Evolutionary conservation across 2,888 invertebrate species (phyloP), one percentile per base, ranked within the genome.

Genomic region (Stenolophus ochropezus): DNA sequence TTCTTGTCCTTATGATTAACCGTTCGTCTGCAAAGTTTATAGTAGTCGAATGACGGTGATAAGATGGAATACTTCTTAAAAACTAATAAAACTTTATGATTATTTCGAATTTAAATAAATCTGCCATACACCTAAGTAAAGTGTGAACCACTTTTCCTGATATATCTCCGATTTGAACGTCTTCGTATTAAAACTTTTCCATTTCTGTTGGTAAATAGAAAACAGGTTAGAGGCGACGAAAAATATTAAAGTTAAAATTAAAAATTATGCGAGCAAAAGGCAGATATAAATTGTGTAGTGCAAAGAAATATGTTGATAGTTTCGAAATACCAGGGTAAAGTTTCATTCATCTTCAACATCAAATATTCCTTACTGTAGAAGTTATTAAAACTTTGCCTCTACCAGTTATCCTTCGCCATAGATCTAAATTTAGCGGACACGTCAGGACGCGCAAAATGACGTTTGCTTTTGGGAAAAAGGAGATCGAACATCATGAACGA

Each of bases 311-410:
- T 42, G 11, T 42, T 42, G 8, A 11, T 42, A 51, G n/a, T 51
- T 16, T 16, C 14, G 16, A 51, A 51, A 51, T 14, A n/a, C n/a
- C n/a, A 5, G 16, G 5, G 14, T 14, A 61, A 61, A 61, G 25
- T 61, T 58, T 23, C 23, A 61, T 61, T 61, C 61, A 61, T 61
- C 25, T 61, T 61, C 61, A 53, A 53, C 25, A 61, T 61, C n/a
- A 61, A 61, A 61, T 61, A 61, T 61, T 61, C 25, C n/a, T 4
- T 25, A n/a, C 61, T 61, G 14, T 61, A 23, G 14, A 61, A 61
- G 61, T 61, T 61, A 61, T 61, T 61, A 61, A 61, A 61, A 61
- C 61, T 61, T 61, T 61, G 1, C 25, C 23, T 61, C 5, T 25
- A 1, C 61, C n/a, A n/a, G 18, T n/a, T 16, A 4, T 33, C 33